Evolutionary conservation across 1,140 invertebrate genomes (phyloP), one percentile per base, ranked within the genome.

Genomic region (Phenacoccus solenopsis): DNA sequence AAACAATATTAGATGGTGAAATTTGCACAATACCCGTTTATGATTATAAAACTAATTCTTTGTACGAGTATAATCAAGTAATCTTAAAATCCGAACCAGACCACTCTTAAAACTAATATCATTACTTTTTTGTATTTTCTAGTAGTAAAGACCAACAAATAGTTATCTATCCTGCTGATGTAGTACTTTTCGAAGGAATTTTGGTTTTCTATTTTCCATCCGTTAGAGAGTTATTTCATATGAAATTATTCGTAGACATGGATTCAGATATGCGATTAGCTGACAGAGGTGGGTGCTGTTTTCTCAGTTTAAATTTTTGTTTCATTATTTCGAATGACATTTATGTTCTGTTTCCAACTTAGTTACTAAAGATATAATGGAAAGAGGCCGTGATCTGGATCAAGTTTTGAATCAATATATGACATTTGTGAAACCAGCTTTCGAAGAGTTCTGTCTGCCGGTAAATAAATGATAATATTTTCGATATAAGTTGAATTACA

Each of bases 191-290:
- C 76, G 96, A 99, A 82, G 97, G 97, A 30, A 98, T 99, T 78
- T 82, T 99, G 57, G 92, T 96, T 1, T 99, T 99, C 82, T 98
- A 98, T 80, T 95, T 95, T 79, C 90, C 91, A 10, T 90, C 96
- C 78, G 89, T 99, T 69, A 81, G 96, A 70, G 90, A 97, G 69
- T 81, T 98, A 24, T 99, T 98, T 81, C 93, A 98, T 78, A 98
- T 99, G 94, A 98, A 98, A 80, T 81, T 99, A 9, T 99, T 99
- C 83, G 97, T 99, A 24, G 97, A 99, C 76, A 98, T 96, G 0
- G 96, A 99, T 82, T 95, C 96, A 0, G 97, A 99, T 78, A 99
- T 95, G 0, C 84, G 97, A 75, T 82, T 99, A 20, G 92, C 95
- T 1, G 84, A 96, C 75, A 85, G 96, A 88, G 94, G 94, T 97